Base-by-base conservation (phyloP, 2,797 vertebrate species). In the Gallinago stenura region DNA sequence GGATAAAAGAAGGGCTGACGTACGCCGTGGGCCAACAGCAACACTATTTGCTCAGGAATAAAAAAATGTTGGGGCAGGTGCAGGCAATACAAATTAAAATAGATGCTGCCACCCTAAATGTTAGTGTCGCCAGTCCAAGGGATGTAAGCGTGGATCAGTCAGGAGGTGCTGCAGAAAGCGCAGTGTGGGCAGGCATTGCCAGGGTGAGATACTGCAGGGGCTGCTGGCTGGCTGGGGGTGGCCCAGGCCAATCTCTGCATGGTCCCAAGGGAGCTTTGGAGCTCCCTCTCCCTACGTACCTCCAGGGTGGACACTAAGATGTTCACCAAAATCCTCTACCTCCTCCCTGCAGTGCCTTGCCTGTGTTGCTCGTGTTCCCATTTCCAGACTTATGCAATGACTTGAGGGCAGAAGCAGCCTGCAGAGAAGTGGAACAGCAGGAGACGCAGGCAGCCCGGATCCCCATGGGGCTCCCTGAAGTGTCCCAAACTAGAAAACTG, bases 401-500 rank as follows among this genome's bases (percentile, higher is more conserved):
- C 64, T 31, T 2, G 60, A 86, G 81, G 71, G 91, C 77, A 94
- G 68, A 28, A 25, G 43, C 78, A 51, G 70, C 66, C 75, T 62
- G 60, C 33, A 66, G 92, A 57, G 89, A 76, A 72, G 54, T 1
- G 57, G 64, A 88, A 39, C 72, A 83, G 84, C 10, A 56, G 79
- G 72, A 82, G 75, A 70, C 9, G 3, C 33, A 56, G 79, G 85
- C 83, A 93, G 69, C 41, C 61, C 50, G 71, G 53, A 69, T 70
- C n/a, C 69, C 83, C 58, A 5, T 1, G 35, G 86, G 70, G 87
- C 41, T 83, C 24, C 71, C 92, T 41, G 37, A 87, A 84, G 91
- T 62, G 89, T 87, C 95, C 92, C 87, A 64, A 93, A 92, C 70
- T n/a, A 62, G 51, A 72, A 39, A 92, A 53, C 57, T 26, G 48